Conservation (phyloP, 2,113 vertebrate genomes). For the Lepus timidus region DNA sequence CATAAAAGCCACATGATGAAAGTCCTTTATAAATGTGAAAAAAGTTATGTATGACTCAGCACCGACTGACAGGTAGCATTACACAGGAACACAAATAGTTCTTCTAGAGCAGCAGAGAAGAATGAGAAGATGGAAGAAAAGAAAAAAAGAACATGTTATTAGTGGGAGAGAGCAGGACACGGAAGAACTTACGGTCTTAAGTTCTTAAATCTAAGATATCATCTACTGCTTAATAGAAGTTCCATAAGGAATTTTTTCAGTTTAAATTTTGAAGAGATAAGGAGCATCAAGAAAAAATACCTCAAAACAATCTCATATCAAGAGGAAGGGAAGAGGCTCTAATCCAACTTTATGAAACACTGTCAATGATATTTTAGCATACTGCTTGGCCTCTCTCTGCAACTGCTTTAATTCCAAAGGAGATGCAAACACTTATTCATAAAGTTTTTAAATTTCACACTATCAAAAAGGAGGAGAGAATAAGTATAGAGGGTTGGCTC, state of each 20-base stretch:
- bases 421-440: conserved; percentile 13
- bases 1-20: background rate
- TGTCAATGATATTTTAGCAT: background rate
- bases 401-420: conserved; percentile 21
- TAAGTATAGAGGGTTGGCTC: background rate
- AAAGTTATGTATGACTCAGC: conserved; percentile 36
- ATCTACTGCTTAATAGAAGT: conserved; percentile 19
- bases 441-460: conserved; percentile 29
- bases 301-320: background rate
- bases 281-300: background rate
- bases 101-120: conserved; percentile 38
- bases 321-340: background rate
- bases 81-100: conserved; percentile 25
- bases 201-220: conserved; percentile 30
- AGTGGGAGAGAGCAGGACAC: conserved; percentile 32
- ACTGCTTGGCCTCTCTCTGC: background rate
- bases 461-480: background rate
- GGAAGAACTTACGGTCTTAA: background rate
- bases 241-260: conserved; percentile 35
- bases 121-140: background rate
- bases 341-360: conserved; percentile 45
- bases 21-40: background rate
- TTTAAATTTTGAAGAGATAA: conserved; percentile 23
- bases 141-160: conserved; percentile 1
- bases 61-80: conserved; percentile 2